Percentiles rank a stretch among this genome's conserved stretches.
Conservation (phyloP, 2,888 invertebrate genomes). For the Synanthedon formicaeformis region DNA sequence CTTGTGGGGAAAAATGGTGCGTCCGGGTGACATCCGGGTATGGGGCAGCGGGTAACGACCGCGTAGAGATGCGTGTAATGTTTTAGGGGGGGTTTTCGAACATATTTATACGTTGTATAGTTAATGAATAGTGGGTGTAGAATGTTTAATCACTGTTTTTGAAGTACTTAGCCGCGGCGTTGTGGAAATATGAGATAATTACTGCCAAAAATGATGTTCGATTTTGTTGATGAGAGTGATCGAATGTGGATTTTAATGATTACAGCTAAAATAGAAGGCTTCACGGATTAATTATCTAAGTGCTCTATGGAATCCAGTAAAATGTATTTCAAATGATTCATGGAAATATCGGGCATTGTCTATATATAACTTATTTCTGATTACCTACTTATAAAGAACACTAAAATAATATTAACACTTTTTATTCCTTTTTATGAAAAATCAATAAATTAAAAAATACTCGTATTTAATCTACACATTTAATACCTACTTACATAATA, state of each 20-base stretch:
- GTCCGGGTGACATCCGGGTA: conserved; percentile 33
- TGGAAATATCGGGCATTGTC: no score
- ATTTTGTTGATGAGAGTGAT: conserved; percentile 39
- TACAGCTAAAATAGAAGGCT: conserved; percentile 5
- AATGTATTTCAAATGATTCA: neutral
- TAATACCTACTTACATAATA: no score
- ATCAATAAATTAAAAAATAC: no score
- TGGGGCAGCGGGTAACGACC: conserved; percentile 31
- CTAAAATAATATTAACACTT: no score
- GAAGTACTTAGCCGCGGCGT: conserved; percentile 47
- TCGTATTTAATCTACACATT: no score
- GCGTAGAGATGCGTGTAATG: conserved; percentile 58
- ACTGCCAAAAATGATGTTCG: conserved; percentile 52
- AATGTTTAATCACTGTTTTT: conserved; percentile 65
- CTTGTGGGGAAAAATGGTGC: conserved; percentile 65
- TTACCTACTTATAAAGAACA: no score
- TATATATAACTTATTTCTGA: no score
- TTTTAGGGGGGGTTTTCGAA: conserved; percentile 45
- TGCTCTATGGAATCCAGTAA: neutral
- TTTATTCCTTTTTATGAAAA: no score
- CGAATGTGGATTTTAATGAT: conserved; percentile 25
- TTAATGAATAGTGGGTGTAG: conserved; percentile 63
- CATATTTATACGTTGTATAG: conserved; percentile 28
- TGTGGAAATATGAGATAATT: conserved; percentile 59
- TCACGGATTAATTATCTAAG: neutral